Evolutionary conservation across 2,797 vertebrate species (phyloP).

Genomic region (Betta splendens): DNA sequence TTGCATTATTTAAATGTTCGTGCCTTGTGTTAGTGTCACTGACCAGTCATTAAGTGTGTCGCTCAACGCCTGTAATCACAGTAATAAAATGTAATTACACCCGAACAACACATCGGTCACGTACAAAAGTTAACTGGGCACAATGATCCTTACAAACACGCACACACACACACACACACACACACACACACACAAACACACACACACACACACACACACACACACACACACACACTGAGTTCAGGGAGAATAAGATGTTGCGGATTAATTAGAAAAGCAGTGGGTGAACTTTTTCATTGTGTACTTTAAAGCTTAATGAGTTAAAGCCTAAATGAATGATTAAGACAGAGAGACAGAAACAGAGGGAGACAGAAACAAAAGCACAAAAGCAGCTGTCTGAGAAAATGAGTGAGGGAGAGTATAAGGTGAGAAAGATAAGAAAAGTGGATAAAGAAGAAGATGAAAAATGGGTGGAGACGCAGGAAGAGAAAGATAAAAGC

Average conservation of each 20-base stretch:
- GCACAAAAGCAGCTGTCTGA: slow-evolving; percentile 62
- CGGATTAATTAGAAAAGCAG: slow-evolving; percentile 67
- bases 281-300: slow-evolving; percentile 51
- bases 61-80: no score
- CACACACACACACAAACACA: slow-evolving; percentile 30
- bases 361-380: slow-evolving; percentile 54
- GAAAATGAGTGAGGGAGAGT: slow-evolving; percentile 46
- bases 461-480: slow-evolving; percentile 48
- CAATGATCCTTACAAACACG: slow-evolving; percentile 9
- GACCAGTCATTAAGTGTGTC: no score
- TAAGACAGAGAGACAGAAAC: slow-evolving; percentile 46
- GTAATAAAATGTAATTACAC: no score
- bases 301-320: slow-evolving; percentile 64
- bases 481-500: slow-evolving; percentile 42
- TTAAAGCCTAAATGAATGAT: slow-evolving; percentile 70
- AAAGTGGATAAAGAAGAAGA: slow-evolving; percentile 49
- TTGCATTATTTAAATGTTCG: no score
- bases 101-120: no score
- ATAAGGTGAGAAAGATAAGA: slow-evolving; percentile 52
- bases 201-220: no score
- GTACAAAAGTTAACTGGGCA: slow-evolving; percentile 11
- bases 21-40: no score
- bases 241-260: slow-evolving; percentile 43
- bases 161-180: slow-evolving; percentile 21
- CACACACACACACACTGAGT: no score